Percentiles rank a stretch among this genome's conserved stretches.
phyloP scores from a whole-genome alignment of 2,797 vertebrate genomes.

The Myotis daubentonii region DNA sequence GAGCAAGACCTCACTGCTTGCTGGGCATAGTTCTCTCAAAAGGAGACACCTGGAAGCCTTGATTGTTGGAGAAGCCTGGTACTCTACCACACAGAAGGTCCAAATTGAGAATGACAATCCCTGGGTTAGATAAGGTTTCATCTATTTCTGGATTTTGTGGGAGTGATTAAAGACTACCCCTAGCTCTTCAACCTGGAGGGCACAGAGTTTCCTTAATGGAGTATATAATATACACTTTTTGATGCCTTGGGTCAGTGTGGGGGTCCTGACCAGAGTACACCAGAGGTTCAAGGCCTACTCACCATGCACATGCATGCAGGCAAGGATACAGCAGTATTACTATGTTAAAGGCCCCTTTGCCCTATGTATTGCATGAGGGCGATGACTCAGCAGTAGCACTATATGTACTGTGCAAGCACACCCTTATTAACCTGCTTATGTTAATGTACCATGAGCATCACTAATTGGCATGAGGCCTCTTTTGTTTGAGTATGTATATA shows the following conservation, averaged over 20 bases:
- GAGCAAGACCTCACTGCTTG: neutral
- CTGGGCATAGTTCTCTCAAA: neutral
- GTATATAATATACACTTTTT: neutral
- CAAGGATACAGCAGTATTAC: too few species aligned
- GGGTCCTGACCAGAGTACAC: too few species aligned
- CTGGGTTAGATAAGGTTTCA: neutral
- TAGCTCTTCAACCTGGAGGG: neutral
- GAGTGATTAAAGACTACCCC: neutral
- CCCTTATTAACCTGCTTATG: too few species aligned
- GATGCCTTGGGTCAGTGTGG: neutral
- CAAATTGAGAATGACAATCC: neutral
- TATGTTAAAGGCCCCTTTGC: too few species aligned
- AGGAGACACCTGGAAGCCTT: neutral
- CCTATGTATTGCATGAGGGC: too few species aligned
- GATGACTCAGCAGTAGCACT: too few species aligned
- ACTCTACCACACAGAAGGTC: neutral
- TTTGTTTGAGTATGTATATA: too few species aligned
- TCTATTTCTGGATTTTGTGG: neutral
- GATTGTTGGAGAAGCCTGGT: neutral
- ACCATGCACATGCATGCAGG: too few species aligned
- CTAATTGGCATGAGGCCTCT: too few species aligned
- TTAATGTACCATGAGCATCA: too few species aligned
- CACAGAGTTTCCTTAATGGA: neutral
- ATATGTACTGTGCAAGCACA: too few species aligned
- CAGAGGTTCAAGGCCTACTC: too few species aligned